These are phyloP conservation scores for Amphipoea lucens DNA, from an alignment of 2,888 invertebrate species.

Conservation along the genomic window DNA sequence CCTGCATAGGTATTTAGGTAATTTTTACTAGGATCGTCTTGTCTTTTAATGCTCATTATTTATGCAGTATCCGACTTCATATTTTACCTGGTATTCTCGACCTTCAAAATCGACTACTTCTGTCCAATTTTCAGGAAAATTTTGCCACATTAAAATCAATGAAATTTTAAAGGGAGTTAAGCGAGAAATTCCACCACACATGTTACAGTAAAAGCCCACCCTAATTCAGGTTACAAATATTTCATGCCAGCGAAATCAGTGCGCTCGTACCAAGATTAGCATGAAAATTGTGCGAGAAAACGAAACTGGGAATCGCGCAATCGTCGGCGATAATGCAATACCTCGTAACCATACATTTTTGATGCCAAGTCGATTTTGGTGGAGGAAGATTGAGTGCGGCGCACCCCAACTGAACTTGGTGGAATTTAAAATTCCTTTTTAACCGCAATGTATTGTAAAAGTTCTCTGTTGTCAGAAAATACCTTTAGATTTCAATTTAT, in stretches of 20 bases:
- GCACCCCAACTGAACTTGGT: slow-evolving; percentile 34
- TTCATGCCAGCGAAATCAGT: slow-evolving; percentile 84
- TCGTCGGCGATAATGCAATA: slow-evolving; percentile 60
- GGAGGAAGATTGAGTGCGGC: slow-evolving; percentile 45
- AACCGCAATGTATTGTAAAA: slow-evolving; percentile 35
- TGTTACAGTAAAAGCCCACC: slow-evolving; percentile 46
- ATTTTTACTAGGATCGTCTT: not conserved
- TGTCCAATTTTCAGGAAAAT: not conserved
- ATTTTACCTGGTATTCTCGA: not conserved
- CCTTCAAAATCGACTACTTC: not conserved
- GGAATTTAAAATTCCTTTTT: slow-evolving; percentile 38
- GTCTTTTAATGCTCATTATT: not conserved
- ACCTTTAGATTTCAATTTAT: not conserved
- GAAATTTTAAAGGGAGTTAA: not conserved
- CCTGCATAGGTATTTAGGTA: not conserved
- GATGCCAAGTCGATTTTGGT: slow-evolving; percentile 47
- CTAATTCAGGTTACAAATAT: slow-evolving; percentile 79
- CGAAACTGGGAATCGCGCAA: slow-evolving; percentile 76
- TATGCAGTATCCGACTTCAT: not conserved
- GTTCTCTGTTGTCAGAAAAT: slow-evolving; percentile 2
- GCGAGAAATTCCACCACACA: slow-evolving; percentile 19
- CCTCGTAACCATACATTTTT: slow-evolving; percentile 59
- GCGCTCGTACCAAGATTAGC: slow-evolving; percentile 82
- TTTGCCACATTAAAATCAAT: not conserved
- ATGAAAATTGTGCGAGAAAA: slow-evolving; percentile 84